Conservation (phyloP, 2,888 invertebrate species). For the Cecidostiba fungosa region DNA sequence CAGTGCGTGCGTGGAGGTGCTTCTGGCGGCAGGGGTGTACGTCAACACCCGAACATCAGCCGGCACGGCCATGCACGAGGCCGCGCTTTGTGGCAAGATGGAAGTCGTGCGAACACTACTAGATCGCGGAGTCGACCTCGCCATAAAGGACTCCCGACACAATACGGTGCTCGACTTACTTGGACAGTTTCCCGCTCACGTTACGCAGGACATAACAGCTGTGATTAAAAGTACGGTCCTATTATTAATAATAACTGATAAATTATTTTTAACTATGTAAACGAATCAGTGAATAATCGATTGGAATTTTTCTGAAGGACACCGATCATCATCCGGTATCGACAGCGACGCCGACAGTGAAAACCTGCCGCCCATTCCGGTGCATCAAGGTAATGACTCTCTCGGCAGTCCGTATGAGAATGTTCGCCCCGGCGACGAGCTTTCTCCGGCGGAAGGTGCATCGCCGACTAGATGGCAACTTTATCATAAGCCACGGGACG, state of each 20-base stretch:
- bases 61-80: slow-evolving; percentile 96
- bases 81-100: slow-evolving; percentile 94
- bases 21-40: slow-evolving; percentile 92
- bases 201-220: slow-evolving; percentile 92
- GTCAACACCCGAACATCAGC: slow-evolving; percentile 92
- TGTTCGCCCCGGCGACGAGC: slow-evolving; percentile 82
- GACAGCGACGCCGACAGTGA: slow-evolving; percentile 84
- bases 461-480: slow-evolving; percentile 83
- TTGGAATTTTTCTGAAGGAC: slow-evolving; percentile 70
- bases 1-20: slow-evolving; percentile 90
- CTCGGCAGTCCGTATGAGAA: slow-evolving; percentile 86
- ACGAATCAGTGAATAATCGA: neutral
- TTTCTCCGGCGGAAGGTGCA: slow-evolving; percentile 81
- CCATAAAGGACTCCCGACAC: slow-evolving; percentile 89
- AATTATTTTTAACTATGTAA: neutral
- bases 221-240: slow-evolving; percentile 87
- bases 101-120: slow-evolving; percentile 92
- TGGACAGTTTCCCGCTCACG: slow-evolving; percentile 93
- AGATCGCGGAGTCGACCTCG: slow-evolving; percentile 90
- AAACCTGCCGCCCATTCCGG: slow-evolving; percentile 86
- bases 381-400: slow-evolving; percentile 81
- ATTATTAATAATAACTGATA: neutral
- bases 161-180: slow-evolving; percentile 94
- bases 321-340: slow-evolving; percentile 77
- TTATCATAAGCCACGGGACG: slow-evolving; percentile 82